These are phyloP conservation scores for Todiramphus chloris DNA, from an alignment of 2,113 vertebrate species.

Conservation along the genomic window DNA sequence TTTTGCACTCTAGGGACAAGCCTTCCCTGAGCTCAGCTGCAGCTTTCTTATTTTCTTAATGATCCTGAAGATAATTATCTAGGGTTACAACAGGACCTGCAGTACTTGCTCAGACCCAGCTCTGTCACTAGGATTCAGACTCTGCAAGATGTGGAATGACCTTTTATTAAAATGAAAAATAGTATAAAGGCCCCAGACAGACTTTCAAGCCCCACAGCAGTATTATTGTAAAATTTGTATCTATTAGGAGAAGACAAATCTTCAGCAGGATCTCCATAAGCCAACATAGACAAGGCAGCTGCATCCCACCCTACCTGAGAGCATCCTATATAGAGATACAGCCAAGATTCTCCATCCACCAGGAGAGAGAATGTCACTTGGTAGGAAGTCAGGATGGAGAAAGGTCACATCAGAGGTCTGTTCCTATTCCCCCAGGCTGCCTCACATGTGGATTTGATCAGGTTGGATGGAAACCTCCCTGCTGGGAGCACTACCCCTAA, in stretches of 20 bases:
- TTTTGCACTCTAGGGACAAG: not conserved
- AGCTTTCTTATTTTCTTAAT: not conserved
- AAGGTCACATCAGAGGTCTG: not conserved
- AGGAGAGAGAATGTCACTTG: not conserved
- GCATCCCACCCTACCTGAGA: not conserved
- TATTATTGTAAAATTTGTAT: not conserved
- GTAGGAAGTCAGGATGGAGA: not conserved
- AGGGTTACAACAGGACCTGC: not conserved
- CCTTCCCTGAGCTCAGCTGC: not conserved
- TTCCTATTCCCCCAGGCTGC: not conserved
- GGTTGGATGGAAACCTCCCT: not conserved
- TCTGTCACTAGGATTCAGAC: not conserved
- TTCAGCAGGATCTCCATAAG: not conserved
- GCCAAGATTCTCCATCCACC: not conserved
- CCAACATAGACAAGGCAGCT: not conserved
- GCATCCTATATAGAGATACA: not conserved
- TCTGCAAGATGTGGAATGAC: not conserved
- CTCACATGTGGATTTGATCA: not conserved
- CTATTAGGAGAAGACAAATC: not conserved
- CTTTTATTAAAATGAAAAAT: not conserved
- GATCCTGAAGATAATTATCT: not conserved
- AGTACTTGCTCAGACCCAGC: not conserved
- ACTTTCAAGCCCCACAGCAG: not conserved
- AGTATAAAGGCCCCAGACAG: fast-evolving
- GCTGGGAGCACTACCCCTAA: not conserved